A percentile compares a stretch with the other conserved stretches of the same genome.
Conservation (phyloP, 2,113 vertebrate species). For the Limanda limanda region DNA sequence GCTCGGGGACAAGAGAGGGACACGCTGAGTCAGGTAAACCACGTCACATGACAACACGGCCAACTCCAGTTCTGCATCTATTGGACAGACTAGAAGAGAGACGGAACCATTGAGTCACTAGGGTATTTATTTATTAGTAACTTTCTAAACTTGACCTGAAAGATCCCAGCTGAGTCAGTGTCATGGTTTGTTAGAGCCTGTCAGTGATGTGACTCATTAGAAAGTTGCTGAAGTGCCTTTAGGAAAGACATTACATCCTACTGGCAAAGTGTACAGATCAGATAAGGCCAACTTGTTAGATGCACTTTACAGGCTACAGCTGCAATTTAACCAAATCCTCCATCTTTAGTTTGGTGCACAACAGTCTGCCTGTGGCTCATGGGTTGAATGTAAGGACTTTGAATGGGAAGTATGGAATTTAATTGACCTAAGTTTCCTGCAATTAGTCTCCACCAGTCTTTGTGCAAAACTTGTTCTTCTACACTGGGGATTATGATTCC, state of each 20-base stretch:
- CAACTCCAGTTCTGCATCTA: too few species aligned
- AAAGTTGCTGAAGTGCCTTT: neutral
- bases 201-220: neutral
- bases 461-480: too few species aligned
- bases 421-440: neutral
- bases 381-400: neutral
- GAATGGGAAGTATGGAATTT: neutral
- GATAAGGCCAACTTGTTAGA: neutral
- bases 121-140: neutral
- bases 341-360: neutral
- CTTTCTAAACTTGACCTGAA: neutral
- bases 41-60: neutral
- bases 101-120: neutral
- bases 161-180: neutral
- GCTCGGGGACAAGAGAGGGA: neutral
- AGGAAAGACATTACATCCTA: neutral
- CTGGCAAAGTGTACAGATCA: neutral
- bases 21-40: slow-evolving; percentile 54
- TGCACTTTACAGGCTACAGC: neutral
- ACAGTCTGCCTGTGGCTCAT: neutral
- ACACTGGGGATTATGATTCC: too few species aligned
- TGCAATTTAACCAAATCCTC: neutral
- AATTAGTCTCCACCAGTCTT: neutral
- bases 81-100: neutral
- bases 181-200: neutral